A percentile compares a stretch with the other conserved stretches of the same genome.
Conservation (phyloP, 2,113 vertebrate species). For the Catharus bicknelli region DNA sequence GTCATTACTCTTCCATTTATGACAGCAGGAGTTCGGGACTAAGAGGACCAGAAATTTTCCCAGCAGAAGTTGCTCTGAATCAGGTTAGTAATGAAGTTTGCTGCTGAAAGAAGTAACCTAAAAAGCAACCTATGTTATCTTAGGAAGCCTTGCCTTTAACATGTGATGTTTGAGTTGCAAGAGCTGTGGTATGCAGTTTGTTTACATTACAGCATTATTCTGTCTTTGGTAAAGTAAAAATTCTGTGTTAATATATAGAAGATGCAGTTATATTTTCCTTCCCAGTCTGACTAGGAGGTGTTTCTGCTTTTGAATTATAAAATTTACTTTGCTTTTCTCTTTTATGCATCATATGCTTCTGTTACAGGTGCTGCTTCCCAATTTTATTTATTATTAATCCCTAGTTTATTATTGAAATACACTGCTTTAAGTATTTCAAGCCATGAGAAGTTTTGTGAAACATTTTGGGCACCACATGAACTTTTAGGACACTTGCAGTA, state of each 20-base stretch:
- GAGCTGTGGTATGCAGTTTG: neutral
- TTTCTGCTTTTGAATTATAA: neutral
- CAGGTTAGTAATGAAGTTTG: conserved; percentile 44
- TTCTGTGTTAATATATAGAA: neutral
- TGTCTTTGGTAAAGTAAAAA: neutral
- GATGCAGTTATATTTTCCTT: neutral
- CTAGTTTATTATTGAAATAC: neutral
- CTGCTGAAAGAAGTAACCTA: neutral
- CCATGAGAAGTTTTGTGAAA: neutral
- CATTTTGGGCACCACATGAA: neutral
- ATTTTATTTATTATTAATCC: neutral
- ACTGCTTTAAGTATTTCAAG: neutral
- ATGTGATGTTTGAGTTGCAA: neutral
- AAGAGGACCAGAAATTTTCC: conserved; percentile 5
- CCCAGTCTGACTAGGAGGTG: neutral
- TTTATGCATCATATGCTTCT: neutral
- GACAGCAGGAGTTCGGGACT: neutral
- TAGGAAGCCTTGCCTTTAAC: neutral
- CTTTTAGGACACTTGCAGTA: neutral
- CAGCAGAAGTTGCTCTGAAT: conserved; percentile 23
- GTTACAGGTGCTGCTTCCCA: neutral
- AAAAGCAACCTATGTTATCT: neutral
- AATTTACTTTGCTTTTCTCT: neutral
- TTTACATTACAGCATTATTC: neutral
- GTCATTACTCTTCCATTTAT: neutral